These are phyloP conservation scores for Alosa sapidissima DNA, from an alignment of 2,797 vertebrate genomes.

Conservation along the genomic window DNA sequence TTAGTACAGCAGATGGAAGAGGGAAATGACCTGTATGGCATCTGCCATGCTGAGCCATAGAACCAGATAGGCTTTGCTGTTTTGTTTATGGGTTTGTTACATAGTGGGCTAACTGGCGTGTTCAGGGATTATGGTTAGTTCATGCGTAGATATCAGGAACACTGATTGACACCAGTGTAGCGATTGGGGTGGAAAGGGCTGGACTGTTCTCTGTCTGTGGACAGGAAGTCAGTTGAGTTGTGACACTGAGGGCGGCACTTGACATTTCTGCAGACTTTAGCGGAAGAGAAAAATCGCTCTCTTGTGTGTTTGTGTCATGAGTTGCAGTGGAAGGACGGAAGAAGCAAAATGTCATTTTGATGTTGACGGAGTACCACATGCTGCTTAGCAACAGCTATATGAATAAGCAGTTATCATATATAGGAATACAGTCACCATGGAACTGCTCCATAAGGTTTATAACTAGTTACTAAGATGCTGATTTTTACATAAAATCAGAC, in stretches of 20 bases:
- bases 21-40: neutral
- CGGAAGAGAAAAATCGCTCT: neutral
- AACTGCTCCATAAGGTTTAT: no score
- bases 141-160: neutral
- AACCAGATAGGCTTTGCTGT: neutral
- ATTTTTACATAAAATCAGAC: no score
- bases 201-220: neutral
- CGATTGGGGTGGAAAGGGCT: neutral
- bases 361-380: neutral
- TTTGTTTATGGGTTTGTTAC: neutral
- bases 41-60: neutral
- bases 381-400: constrained; percentile 1
- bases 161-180: neutral
- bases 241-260: neutral
- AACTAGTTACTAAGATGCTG: no score
- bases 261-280: constrained; percentile 1
- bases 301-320: neutral
- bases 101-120: neutral
- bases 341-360: neutral
- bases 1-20: no score
- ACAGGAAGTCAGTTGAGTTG: neutral
- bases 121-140: neutral
- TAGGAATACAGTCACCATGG: no score
- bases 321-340: neutral
- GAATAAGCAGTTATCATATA: neutral